These are phyloP conservation scores for Lochmaea crataegi DNA, from an alignment of 2,888 invertebrate species.

Conservation along the genomic window DNA sequence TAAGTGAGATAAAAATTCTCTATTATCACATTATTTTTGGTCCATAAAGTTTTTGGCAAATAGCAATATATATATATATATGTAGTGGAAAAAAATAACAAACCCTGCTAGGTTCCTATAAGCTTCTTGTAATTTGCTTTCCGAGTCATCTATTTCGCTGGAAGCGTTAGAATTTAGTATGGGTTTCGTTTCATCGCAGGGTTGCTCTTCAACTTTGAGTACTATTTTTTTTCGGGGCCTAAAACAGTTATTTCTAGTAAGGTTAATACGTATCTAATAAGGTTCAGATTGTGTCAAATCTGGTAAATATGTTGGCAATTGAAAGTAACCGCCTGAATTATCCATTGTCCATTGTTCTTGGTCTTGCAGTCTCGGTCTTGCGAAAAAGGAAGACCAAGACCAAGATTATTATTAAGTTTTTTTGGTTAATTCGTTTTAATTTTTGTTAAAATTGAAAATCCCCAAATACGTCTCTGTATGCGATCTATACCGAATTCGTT, in stretches of 20 bases:
- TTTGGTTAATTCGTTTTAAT: neutral
- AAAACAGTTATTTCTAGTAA: neutral
- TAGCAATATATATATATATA: too few species aligned
- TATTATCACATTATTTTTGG: too few species aligned
- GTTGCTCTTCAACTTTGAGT: slow-evolving; percentile 55
- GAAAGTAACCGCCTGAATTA: too few species aligned
- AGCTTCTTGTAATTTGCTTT: slow-evolving; percentile 51
- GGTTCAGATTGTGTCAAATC: neutral
- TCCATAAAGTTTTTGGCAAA: too few species aligned
- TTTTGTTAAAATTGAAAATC: neutral
- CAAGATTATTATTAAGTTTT: too few species aligned
- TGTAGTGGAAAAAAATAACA: slow-evolving; percentile 9
- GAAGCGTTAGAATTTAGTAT: slow-evolving; percentile 49
- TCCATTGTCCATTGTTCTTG: too few species aligned
- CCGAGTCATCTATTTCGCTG: slow-evolving; percentile 46
- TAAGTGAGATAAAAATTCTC: too few species aligned
- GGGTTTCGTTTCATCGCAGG: slow-evolving; percentile 57
- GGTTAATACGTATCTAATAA: neutral
- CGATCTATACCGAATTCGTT: slow-evolving; percentile 53
- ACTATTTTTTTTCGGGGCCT: slow-evolving; percentile 54
- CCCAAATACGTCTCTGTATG: slow-evolving; percentile 32
- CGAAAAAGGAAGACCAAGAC: too few species aligned
- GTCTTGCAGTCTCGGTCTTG: too few species aligned
- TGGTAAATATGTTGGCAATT: neutral
- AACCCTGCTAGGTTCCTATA: slow-evolving; percentile 59